A percentile compares a stretch with the other conserved stretches of the same genome.
Conservation (phyloP, 2,797 vertebrate genomes). For the Myotis findleyi region DNA sequence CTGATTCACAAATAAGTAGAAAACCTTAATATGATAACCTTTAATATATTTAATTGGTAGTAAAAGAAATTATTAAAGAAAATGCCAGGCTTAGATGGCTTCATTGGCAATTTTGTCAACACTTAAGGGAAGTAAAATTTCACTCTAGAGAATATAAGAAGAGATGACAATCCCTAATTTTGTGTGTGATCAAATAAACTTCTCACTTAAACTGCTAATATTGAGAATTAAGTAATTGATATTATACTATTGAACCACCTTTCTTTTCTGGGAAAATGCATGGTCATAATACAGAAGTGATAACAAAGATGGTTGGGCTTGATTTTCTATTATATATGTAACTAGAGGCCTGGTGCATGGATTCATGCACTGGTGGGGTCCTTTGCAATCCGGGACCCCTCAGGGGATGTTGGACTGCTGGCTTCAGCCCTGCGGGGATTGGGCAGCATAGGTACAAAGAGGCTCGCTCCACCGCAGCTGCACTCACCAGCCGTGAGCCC, state of each 20-base stretch:
- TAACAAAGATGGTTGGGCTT: neutral
- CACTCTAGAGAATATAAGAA: neutral
- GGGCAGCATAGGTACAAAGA: too few relatives aligned
- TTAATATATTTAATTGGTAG: slow-evolving; percentile 6
- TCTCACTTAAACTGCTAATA: neutral
- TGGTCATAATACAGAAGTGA: neutral
- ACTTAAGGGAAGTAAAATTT: neutral
- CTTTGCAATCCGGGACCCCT: too few relatives aligned
- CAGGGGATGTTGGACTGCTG: too few relatives aligned
- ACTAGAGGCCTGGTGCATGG: too few relatives aligned
- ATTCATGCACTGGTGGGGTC: too few relatives aligned
- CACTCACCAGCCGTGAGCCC: too few relatives aligned
- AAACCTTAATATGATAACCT: neutral
- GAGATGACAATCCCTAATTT: neutral
- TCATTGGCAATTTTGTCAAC: neutral
- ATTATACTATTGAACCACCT: neutral
- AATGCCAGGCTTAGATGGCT: neutral
- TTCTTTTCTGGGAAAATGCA: slow-evolving; percentile 21
- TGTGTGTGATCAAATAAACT: neutral
- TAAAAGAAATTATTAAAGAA: neutral
- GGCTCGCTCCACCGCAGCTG: too few relatives aligned
- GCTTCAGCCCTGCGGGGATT: too few relatives aligned
- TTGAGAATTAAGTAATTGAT: neutral
- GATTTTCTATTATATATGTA: neutral
- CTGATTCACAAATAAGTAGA: slow-evolving; percentile 20